A percentile compares a stretch with the other conserved stretches of the same genome.
Evolutionary conservation across 2,888 invertebrate species (phyloP).

Genomic region (Drepana falcataria): DNA sequence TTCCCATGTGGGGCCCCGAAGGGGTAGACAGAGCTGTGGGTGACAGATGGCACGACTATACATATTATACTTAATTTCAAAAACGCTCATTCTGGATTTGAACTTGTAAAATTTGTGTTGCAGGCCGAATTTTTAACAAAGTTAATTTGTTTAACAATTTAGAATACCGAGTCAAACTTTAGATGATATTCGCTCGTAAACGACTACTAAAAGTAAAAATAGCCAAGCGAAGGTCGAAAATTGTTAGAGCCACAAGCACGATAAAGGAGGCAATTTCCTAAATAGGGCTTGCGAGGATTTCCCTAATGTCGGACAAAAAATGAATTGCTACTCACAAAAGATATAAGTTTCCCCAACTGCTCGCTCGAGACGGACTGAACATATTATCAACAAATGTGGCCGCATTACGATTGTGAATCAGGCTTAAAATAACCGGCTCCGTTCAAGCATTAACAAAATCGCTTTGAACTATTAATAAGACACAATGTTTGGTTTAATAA

Average conservation of each 20-base stretch:
- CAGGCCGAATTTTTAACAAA: too few species aligned
- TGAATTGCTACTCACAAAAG: constrained; percentile 51
- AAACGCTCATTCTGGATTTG: too few species aligned
- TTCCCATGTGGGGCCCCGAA: too few species aligned
- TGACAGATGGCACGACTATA: too few species aligned
- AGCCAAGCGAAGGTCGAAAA: constrained; percentile 26
- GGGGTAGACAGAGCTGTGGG: too few species aligned
- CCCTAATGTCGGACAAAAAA: constrained; percentile 67
- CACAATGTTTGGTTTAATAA: too few species aligned
- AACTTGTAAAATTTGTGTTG: too few species aligned
- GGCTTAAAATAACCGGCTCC: background rate
- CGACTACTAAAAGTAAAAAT: constrained; percentile 33
- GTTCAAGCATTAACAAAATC: background rate
- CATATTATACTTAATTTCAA: too few species aligned
- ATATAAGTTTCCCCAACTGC: constrained; percentile 31
- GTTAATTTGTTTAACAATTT: constrained; percentile 23
- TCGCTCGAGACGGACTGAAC: constrained; percentile 14
- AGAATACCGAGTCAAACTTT: constrained; percentile 18
- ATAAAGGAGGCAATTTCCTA: constrained; percentile 70
- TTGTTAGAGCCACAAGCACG: constrained; percentile 55
- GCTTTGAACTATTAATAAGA: background rate
- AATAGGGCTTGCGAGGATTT: constrained; percentile 69
- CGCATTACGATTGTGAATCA: background rate
- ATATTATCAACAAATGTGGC: background rate
- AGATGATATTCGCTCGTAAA: constrained; percentile 26